Conservation (phyloP, 1,140 invertebrate genomes). For the Elymnias hypermnestra region DNA sequence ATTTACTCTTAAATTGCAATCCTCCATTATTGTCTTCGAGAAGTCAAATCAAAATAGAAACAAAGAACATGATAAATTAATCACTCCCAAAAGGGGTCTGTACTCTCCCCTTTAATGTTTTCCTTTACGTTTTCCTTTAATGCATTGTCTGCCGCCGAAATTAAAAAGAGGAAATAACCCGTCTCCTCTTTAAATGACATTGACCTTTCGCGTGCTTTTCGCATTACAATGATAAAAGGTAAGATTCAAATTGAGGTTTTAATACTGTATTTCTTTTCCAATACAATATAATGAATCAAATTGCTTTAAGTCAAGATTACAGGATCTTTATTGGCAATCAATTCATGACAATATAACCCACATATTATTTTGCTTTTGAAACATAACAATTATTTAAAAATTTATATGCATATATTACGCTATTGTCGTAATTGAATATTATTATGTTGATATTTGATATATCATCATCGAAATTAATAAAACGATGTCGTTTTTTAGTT, state of each 20-base stretch:
- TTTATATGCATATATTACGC: too few relatives aligned
- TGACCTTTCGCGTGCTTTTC: constrained; percentile 38
- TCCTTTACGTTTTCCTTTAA: constrained; percentile 67
- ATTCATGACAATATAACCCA: too few relatives aligned
- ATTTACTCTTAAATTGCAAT: constrained; percentile 10
- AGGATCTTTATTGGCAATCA: too few relatives aligned
- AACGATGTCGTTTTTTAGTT: too few relatives aligned
- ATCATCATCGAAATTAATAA: too few relatives aligned
- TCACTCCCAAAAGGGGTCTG: constrained; percentile 63
- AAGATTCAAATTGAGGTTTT: not conserved
- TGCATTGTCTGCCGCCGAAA: constrained; percentile 68
- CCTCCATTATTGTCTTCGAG: constrained; percentile 32
- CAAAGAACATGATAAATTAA: constrained; percentile 74
- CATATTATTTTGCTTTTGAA: too few relatives aligned
- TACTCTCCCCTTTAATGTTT: constrained; percentile 64
- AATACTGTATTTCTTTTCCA: too few relatives aligned
- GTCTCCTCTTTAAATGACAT: constrained; percentile 48
- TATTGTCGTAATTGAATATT: too few relatives aligned
- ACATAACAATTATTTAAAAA: too few relatives aligned
- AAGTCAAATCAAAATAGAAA: constrained; percentile 62
- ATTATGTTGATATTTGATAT: too few relatives aligned
- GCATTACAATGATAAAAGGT: not conserved
- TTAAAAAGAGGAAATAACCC: constrained; percentile 67
- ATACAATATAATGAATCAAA: too few relatives aligned
- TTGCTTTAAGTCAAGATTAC: too few relatives aligned